Base-by-base conservation (phyloP, 2,888 invertebrate genomes). In the Acleris laterana region DNA sequence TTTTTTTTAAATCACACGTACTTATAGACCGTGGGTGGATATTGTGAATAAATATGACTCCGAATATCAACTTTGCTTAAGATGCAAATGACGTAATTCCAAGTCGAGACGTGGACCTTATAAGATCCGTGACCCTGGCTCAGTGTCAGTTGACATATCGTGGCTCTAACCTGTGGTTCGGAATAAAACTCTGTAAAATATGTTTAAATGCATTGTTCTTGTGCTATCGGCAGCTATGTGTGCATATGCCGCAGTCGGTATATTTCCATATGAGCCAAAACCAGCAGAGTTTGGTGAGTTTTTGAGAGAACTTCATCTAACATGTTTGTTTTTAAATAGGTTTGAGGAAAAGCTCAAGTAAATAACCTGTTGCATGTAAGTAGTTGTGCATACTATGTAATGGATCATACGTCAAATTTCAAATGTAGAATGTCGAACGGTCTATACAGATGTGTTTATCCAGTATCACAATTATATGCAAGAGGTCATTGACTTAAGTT, bases 271-370 rank as follows among this genome's bases (percentile, higher is more conserved):
- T 48, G 22, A 62, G 16, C 48, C 53, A 11, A 62, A 62, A 38
- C 62, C 62, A 22, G 62, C 32, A 2, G 62, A 55, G 22, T 62
- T 62, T 48, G 53, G 62, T 62, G 20, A 62, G 62, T 55, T 44
- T 51, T 19, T 51, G 32, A 5, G 19, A 49, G 13, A 7, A 13
- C 3, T 28, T 32, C 2, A 32, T 11, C 0, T 22, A 28, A 28
- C 28, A 9, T 28, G 9, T 6, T n/a, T n/a, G n/a, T n/a, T n/a
- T n/a, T n/a, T n/a, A n/a, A n/a, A n/a, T n/a, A n/a, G n/a, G n/a
- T n/a, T n/a, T n/a, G n/a, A n/a, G n/a, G n/a, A n/a, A n/a, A n/a
- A n/a, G n/a, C n/a, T n/a, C n/a, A n/a, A n/a, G n/a, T n/a, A n/a
- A n/a, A n/a, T n/a, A n/a, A n/a, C n/a, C n/a, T n/a, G n/a, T n/a